Percentiles rank a stretch among this genome's conserved stretches.
Conservation (phyloP, 2,113 vertebrate species). For the Mesembrinibis cayennensis region DNA sequence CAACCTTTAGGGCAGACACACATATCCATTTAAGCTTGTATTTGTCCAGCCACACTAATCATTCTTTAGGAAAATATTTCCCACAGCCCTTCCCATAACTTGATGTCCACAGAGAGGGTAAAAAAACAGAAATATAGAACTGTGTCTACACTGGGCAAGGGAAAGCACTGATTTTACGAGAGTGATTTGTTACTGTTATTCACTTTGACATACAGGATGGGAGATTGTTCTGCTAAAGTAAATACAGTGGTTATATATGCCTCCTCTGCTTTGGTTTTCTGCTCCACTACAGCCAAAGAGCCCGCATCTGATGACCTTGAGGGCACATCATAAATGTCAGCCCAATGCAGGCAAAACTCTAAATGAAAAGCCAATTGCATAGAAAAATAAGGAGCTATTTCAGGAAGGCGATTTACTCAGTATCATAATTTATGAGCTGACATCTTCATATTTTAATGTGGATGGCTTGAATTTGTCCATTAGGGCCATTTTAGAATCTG, state of each 20-base stretch:
- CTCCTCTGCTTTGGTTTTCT: constrained; percentile 29
- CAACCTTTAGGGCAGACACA: constrained; percentile 50
- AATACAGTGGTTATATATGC: neutral
- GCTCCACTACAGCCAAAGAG: constrained; percentile 18
- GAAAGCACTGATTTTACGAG: constrained; percentile 27
- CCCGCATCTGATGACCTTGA: constrained; percentile 18
- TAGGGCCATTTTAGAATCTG: neutral
- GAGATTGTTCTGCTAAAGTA: constrained; percentile 37
- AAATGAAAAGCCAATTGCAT: neutral
- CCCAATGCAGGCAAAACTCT: neutral
- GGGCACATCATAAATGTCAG: neutral
- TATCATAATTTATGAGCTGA: neutral
- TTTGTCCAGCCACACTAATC: constrained; percentile 56
- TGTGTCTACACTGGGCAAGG: neutral
- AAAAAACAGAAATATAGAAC: constrained; percentile 32
- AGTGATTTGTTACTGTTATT: constrained; percentile 33
- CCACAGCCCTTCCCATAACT: constrained; percentile 55
- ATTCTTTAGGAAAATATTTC: constrained; percentile 59
- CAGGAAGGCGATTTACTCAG: neutral
- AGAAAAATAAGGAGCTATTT: neutral
- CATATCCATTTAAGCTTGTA: constrained; percentile 39
- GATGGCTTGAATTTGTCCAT: neutral
- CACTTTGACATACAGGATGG: constrained; percentile 36
- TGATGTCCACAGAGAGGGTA: constrained; percentile 41
- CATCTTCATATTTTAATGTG: neutral